Conservation (phyloP, 2,888 invertebrate species). For the Zaprionus lineosus region DNA sequence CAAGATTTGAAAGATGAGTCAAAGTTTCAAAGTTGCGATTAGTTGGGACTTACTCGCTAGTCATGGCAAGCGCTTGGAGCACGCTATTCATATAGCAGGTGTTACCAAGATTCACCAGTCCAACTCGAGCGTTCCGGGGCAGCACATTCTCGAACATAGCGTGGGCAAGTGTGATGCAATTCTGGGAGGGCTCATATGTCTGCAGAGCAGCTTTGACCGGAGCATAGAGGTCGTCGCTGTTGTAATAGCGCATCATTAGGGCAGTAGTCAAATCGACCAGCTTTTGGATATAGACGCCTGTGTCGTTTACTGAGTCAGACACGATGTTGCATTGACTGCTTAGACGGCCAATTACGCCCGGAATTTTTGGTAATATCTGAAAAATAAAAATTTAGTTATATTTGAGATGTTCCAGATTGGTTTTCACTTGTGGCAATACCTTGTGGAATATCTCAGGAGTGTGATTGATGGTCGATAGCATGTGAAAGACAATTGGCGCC, state of each 20-base stretch:
- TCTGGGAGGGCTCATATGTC: conserved; percentile 83
- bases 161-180: conserved; percentile 80
- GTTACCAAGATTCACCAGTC: conserved; percentile 92
- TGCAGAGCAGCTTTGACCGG: conserved; percentile 83
- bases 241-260: conserved; percentile 84
- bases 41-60: conserved; percentile 86
- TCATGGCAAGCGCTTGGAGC: conserved; percentile 91
- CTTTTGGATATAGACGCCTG: conserved; percentile 85
- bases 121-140: conserved; percentile 84
- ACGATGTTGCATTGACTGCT: conserved; percentile 84
- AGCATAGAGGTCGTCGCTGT: conserved; percentile 83
- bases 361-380: conserved; percentile 82
- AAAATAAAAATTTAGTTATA: background rate
- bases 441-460: conserved; percentile 86
- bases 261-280: conserved; percentile 85
- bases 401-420: no score
- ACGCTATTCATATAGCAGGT: conserved; percentile 96
- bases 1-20: background rate
- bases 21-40: no score
- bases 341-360: conserved; percentile 84
- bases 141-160: conserved; percentile 63
- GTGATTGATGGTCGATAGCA: conserved; percentile 86
- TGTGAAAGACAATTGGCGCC: conserved; percentile 86
- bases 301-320: no score
- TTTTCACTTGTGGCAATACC: conserved; percentile 77